phyloP scores from a whole-genome alignment of 2,113 vertebrate genomes.

The Bothrops jararaca region DNA sequence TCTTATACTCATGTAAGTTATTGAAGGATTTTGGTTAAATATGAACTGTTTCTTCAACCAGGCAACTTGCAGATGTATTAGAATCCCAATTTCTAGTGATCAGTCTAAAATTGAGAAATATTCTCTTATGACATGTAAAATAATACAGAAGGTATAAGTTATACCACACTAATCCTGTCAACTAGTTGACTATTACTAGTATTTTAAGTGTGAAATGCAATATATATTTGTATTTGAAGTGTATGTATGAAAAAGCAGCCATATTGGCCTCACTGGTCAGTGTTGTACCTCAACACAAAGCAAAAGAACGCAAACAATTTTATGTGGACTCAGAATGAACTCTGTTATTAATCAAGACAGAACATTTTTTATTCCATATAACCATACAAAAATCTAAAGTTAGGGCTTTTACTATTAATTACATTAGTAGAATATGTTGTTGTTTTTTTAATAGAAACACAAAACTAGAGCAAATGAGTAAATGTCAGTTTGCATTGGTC shows the following conservation, averaged over 20 bases:
- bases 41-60: not conserved
- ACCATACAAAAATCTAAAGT: not conserved
- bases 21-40: not conserved
- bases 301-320: not conserved
- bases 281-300: not conserved
- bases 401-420: not conserved
- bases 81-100: not conserved
- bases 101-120: not conserved
- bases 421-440: not conserved
- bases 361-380: not conserved
- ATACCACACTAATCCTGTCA: not conserved
- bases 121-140: not conserved
- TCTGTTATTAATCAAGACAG: not conserved
- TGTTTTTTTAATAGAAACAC: not conserved
- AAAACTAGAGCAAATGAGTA: constrained; percentile 2
- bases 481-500: not conserved
- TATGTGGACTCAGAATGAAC: not conserved
- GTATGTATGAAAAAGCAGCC: not conserved
- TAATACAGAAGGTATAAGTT: not conserved
- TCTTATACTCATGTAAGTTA: not conserved
- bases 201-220: not conserved
- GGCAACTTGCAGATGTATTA: not conserved
- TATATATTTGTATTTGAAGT: not conserved
- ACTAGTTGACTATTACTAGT: not conserved
- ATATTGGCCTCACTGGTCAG: too few relatives aligned